Evolutionary conservation across 2,797 vertebrate species (phyloP), one percentile per base, ranked within the genome.

Genomic region (Pyrrhura leucotis): DNA sequence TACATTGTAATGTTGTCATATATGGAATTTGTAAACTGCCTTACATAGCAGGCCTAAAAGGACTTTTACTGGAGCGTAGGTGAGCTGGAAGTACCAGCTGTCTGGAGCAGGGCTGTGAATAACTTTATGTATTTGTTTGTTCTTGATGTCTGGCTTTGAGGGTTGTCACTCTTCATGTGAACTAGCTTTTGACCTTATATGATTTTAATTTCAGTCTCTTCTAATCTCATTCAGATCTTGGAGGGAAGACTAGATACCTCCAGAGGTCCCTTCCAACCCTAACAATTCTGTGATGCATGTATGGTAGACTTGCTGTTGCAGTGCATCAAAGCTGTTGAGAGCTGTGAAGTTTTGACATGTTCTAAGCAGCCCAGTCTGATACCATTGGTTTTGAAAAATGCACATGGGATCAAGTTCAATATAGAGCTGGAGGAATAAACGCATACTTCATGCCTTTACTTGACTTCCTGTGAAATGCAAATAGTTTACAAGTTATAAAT

Each of bases 281-380:
- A 25, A 58, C 22, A 35, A 2, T 35, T 58, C 33, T 35, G 22
- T 58, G 33, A 28, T 47, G 14, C 6, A 12, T 39, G 61, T 83
- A 9, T 8, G 19, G n/a, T 20, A 77, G 68, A 10, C 5, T 22
- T 35, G 1, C 17, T 69, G 7, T 68, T 80, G 39, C 37, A 72
- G 37, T 50, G 61, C 61, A 47, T 89, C 29, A 61, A 83, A 66
- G 72, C 45, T 75, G 13, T 29, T 85, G 79, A 47, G 42, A 18
- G 74, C 35, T 62, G 72, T 42, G 48, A 45, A 68, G 84, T 77
- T 90, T 47, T 72, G 53, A 83, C 58, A n/a, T 66, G 78, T 90
- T 96, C 35, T 47, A 13, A 69, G 50, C 65, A 89, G 75, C 37
- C 42, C 26, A 31, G 21, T 76, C 54, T 66, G 71, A 47, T 93